Percentiles rank a stretch among this genome's conserved stretches.
Conservation (phyloP, 2,888 invertebrate species). For the Isotomurus palustris region DNA sequence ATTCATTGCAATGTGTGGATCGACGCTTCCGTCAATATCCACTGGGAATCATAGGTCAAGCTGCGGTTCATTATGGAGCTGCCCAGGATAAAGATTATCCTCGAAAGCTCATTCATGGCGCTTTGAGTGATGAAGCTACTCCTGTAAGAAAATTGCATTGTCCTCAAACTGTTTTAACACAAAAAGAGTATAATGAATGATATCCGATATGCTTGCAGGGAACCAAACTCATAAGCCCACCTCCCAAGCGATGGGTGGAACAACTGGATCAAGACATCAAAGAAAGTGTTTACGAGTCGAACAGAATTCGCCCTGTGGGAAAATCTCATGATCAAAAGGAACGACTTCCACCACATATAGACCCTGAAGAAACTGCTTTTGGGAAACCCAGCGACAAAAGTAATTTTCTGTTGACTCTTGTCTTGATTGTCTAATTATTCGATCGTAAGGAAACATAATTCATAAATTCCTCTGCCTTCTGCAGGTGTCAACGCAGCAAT, state of each 20-base stretch:
- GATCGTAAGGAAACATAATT: too few species aligned
- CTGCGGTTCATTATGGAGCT: slow-evolving; percentile 41
- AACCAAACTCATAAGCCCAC: slow-evolving; percentile 49
- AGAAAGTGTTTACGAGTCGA: slow-evolving; percentile 54
- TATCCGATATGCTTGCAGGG: slow-evolving; percentile 46
- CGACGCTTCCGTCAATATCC: slow-evolving; percentile 36
- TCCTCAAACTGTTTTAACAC: neutral
- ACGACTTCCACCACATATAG: slow-evolving; percentile 52
- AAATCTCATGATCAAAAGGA: slow-evolving; percentile 51
- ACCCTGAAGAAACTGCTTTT: slow-evolving; percentile 51
- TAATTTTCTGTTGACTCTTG: neutral
- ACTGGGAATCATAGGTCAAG: slow-evolving; percentile 32
- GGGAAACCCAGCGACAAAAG: slow-evolving; percentile 48
- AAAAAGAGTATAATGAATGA: too few species aligned
- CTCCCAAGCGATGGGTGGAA: slow-evolving; percentile 52
- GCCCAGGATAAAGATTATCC: slow-evolving; percentile 43
- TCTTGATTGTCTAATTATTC: neutral
- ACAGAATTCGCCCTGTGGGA: slow-evolving; percentile 53
- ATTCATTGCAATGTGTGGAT: slow-evolving; percentile 34
- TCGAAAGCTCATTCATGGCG: slow-evolving; percentile 36
- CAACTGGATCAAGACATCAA: slow-evolving; percentile 53
- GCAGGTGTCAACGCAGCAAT: slow-evolving; percentile 28
- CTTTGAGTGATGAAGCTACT: slow-evolving; percentile 25
- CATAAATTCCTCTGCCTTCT: neutral
- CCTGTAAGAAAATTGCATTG: slow-evolving; percentile 13